Base-by-base conservation (phyloP, 2,888 invertebrate species). In the Escarpia spicata region DNA sequence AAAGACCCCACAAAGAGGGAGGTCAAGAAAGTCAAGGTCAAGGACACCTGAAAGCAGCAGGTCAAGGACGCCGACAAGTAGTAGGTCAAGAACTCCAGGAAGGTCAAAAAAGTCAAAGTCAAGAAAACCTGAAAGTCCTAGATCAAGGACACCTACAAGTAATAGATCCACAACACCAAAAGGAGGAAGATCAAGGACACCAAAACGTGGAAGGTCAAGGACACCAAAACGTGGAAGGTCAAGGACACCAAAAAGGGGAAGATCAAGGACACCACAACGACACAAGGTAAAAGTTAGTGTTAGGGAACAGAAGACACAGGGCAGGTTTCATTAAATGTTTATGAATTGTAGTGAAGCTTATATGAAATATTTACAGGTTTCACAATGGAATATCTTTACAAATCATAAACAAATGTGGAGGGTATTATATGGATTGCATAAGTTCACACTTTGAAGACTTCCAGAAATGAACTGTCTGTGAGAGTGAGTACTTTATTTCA, bases 181-280 rank as follows among this genome's bases (percentile, higher is more conserved):
- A 75, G 19, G 75, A n/a, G 75, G 1, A 75, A 75, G 75, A 6
- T 75, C 75, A 75, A 75, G 75, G 75, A 75, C 75, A 75, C 75
- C 75, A 26, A 75, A 75, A 75, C 15, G 75, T 19, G 75, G 75
- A 75, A 15, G 75, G 19, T 75, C 75, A 75, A 75, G 26, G 26
- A 75, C 75, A 75, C 75, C 75, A 75, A 75, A 75, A 75, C 15
- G 75, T 19, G 75, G 75, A 75, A 75, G 75, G n/a, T 75, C 75
- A 75, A 26, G 75, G 75, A 75, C 75, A 75, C 75, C 75, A 26
- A 75, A 75, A 75, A 75, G 75, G 19, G 75, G 75, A 75, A 26
- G 26, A 26, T 75, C 75, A 75, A 75, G 75, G 75, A 75, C 75
- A n/a, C 75, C 75, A 75, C 75, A 75, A 75, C 75, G 75, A 75